These are phyloP conservation scores for Phasia obesa DNA, from an alignment of 2,888 invertebrate genomes.

Conservation along the genomic window DNA sequence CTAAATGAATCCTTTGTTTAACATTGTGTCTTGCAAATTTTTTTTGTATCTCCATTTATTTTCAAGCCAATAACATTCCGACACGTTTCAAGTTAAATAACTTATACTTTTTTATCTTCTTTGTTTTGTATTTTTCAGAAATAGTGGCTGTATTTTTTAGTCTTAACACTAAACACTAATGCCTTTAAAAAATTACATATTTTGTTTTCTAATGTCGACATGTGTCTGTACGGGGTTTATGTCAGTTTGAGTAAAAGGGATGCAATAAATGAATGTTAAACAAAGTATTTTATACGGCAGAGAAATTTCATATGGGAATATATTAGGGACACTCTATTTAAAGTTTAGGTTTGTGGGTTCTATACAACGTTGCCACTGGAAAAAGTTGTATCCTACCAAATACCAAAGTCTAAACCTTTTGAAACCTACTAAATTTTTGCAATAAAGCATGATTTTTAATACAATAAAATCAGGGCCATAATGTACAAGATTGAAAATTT, in stretches of 20 bases:
- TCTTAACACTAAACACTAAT: background rate
- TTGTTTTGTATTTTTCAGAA: background rate
- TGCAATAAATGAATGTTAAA: slow-evolving; percentile 6
- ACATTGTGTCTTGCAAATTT: background rate
- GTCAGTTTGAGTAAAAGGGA: slow-evolving; percentile 15
- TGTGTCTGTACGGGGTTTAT: slow-evolving; percentile 26
- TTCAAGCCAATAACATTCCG: slow-evolving; percentile 46
- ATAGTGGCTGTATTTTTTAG: slow-evolving; percentile 1
- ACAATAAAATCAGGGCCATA: no score
- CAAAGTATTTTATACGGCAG: no score
- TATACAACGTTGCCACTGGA: no score
- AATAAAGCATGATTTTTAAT: no score
- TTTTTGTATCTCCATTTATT: background rate
- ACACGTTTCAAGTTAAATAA: slow-evolving; percentile 42
- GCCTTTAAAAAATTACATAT: background rate
- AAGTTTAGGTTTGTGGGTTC: no score
- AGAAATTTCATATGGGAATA: no score
- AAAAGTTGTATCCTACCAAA: no score
- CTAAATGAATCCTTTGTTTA: slow-evolving; percentile 14
- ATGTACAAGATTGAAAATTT: no score
- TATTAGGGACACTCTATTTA: no score
- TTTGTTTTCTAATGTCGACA: background rate
- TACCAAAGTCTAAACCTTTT: no score
- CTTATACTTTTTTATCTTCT: slow-evolving; percentile 16
- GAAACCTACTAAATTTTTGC: no score